Percentiles rank a stretch among this genome's conserved stretches.
phyloP scores from a whole-genome alignment of 2,888 invertebrate genomes.

The Globia sparganii region DNA sequence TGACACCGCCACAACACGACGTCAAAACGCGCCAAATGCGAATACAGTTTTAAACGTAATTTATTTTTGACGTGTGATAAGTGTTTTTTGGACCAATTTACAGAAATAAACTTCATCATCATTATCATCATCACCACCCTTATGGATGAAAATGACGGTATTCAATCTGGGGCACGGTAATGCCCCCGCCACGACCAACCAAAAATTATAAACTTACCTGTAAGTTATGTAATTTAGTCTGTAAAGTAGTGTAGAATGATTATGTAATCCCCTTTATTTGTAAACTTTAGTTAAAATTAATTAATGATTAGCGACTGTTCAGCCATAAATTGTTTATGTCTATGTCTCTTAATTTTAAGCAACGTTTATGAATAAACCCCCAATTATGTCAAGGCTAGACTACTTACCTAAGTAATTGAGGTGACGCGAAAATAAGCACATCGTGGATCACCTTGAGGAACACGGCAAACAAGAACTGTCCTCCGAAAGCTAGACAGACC shows the following conservation, averaged over 20 bases:
- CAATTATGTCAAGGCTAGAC: constrained; percentile 1
- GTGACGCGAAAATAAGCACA: constrained; percentile 61
- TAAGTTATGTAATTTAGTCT: too few species aligned
- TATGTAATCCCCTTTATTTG: not conserved
- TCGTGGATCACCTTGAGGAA: constrained; percentile 92
- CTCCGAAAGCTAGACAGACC: constrained; percentile 94
- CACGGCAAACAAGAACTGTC: constrained; percentile 94
- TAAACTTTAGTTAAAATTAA: not conserved
- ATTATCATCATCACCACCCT: too few species aligned
- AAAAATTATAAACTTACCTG: not conserved
- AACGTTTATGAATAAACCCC: not conserved
- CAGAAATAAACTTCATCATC: not conserved
- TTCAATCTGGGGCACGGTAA: too few species aligned
- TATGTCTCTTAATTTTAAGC: too few species aligned
- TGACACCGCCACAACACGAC: not conserved
- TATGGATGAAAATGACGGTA: not conserved
- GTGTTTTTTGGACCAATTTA: not conserved
- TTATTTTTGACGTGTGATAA: not conserved
- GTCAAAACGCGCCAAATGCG: not conserved
- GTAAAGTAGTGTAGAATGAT: too few species aligned
- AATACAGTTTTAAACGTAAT: not conserved
- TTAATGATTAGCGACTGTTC: not conserved
- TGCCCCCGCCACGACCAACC: too few species aligned
- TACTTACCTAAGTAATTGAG: constrained; percentile 66
- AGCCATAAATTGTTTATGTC: not conserved